A percentile compares a stretch with the other conserved stretches of the same genome.
Conservation (phyloP, 2,113 vertebrate genomes). For the Erinaceus europaeus region DNA sequence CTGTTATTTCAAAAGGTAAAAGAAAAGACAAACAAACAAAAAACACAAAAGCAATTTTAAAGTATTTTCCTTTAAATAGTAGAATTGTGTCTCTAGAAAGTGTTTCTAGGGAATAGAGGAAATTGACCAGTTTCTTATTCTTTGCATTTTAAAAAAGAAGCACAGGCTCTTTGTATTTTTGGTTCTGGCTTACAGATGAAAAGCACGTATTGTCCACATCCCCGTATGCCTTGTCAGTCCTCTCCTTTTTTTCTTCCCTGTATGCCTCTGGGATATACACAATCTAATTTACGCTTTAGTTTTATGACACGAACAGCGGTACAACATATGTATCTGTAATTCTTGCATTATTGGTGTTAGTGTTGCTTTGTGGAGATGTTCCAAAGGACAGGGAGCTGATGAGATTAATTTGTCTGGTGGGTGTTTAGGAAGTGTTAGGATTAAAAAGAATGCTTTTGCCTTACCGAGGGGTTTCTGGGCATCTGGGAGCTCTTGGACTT, state of each 20-base stretch:
- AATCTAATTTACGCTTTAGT: constrained; percentile 39
- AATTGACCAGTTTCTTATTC: background rate
- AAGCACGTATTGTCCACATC: background rate
- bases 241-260: background rate
- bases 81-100: background rate
- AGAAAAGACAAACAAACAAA: no score
- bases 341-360: constrained; percentile 28
- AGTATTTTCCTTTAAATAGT: constrained; percentile 32
- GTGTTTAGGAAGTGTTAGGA: background rate
- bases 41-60: background rate
- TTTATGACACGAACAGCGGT: constrained; percentile 46
- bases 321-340: constrained; percentile 44
- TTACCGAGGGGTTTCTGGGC: background rate
- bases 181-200: background rate
- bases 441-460: background rate
- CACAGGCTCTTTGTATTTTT: constrained; percentile 28
- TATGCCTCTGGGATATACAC: background rate
- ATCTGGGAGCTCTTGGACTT: background rate
- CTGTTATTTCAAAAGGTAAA: constrained; percentile 19
- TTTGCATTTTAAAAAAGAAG: constrained; percentile 30
- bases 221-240: background rate
- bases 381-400: constrained; percentile 16
- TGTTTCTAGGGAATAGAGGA: constrained; percentile 29
- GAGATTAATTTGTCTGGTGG: constrained; percentile 30
- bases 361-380: constrained; percentile 44